Conservation (phyloP, 2,888 invertebrate species). For the Stenodera caucasica region DNA sequence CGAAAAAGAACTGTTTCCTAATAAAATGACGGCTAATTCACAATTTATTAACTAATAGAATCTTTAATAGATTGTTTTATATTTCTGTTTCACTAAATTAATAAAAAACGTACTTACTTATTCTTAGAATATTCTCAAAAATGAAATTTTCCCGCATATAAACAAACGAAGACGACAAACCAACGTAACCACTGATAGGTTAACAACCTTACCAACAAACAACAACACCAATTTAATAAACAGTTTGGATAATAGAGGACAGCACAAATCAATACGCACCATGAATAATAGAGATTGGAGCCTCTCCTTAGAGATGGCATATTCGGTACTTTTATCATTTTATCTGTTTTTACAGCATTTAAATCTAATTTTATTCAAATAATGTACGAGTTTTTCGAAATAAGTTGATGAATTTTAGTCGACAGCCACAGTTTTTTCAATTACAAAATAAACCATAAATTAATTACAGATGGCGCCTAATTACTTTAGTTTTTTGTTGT, state of each 20-base stretch:
- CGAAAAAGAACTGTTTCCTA: not conserved
- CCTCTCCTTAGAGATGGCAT: too few species aligned
- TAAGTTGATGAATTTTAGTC: too few species aligned
- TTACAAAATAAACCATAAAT: too few species aligned
- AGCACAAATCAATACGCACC: not conserved
- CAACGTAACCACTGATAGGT: conserved; percentile 16
- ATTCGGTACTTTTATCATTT: too few species aligned
- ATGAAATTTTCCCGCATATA: conserved; percentile 25
- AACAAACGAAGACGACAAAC: conserved; percentile 10
- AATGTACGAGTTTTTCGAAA: too few species aligned
- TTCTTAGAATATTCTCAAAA: not conserved
- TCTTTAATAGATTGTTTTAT: too few species aligned
- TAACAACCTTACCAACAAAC: conserved; percentile 22
- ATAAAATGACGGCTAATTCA: not conserved
- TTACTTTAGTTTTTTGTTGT: too few species aligned
- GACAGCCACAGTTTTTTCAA: too few species aligned
- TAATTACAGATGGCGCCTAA: too few species aligned
- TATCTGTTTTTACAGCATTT: too few species aligned
- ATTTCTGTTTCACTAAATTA: not conserved
- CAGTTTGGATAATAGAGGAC: not conserved
- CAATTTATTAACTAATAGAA: too few species aligned
- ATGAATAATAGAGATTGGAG: not conserved
- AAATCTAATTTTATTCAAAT: too few species aligned
- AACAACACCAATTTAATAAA: not conserved
- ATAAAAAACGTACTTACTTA: not conserved